These are phyloP conservation scores for Nymphalis polychloros DNA, from an alignment of 2,888 invertebrate species.

Conservation along the genomic window DNA sequence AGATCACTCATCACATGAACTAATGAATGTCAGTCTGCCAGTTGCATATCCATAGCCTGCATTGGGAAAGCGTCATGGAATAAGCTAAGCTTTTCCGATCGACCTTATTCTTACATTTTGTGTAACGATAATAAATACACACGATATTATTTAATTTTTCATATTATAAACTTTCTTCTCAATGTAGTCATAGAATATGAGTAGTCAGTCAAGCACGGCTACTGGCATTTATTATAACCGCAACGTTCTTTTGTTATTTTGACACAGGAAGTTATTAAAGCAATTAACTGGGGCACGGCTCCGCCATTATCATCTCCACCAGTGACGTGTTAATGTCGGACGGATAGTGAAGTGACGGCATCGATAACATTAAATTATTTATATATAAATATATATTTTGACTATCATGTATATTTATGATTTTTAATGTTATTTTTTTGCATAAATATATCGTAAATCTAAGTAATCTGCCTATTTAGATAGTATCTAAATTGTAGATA, in stretches of 20 bases:
- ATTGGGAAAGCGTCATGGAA: too few species aligned
- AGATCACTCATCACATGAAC: too few species aligned
- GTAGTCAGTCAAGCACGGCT: constrained; percentile 28
- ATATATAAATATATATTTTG: background rate
- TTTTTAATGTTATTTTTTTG: background rate
- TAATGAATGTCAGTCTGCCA: too few species aligned
- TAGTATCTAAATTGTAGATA: too few species aligned
- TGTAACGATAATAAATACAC: too few species aligned
- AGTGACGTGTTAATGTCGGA: constrained; percentile 78
- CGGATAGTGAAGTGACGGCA: constrained; percentile 59
- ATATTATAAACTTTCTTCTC: constrained; percentile 24
- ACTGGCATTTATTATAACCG: constrained; percentile 37
- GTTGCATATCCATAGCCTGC: too few species aligned
- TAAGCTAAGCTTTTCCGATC: too few species aligned
- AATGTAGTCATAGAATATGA: constrained; percentile 23
- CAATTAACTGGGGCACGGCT: constrained; percentile 80
- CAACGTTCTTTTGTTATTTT: constrained; percentile 79
- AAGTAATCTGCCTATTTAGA: background rate
- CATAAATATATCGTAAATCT: background rate
- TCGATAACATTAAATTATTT: constrained; percentile 37
- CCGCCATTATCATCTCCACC: constrained; percentile 79
- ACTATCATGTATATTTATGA: background rate
- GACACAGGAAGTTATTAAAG: constrained; percentile 83
- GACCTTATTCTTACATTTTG: too few species aligned
- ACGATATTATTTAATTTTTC: background rate